phyloP scores from a whole-genome alignment of 2,113 vertebrate species.

The Odontesthes bonariensis region DNA sequence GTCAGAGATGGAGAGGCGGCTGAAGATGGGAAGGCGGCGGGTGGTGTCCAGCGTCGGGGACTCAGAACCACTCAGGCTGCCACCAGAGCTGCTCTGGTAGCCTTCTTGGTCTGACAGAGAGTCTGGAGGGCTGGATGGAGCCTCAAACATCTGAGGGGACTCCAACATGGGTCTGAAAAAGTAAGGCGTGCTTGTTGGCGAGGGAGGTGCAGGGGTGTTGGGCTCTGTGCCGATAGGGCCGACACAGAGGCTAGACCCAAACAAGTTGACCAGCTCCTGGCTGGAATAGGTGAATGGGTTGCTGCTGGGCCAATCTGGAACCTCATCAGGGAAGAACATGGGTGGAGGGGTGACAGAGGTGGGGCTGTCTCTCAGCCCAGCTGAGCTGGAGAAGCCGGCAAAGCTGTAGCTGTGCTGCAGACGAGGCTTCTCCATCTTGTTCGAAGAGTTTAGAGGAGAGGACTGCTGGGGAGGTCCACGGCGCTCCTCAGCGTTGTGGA shows the following conservation, averaged over 20 bases:
- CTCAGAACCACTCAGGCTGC: slow-evolving; percentile 96
- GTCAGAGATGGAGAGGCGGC: slow-evolving; percentile 98
- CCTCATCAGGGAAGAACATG: slow-evolving; percentile 92
- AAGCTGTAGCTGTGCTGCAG: slow-evolving; percentile 99
- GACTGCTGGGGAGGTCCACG: slow-evolving; percentile 87
- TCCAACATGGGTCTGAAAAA: slow-evolving; percentile 94
- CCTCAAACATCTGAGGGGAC: slow-evolving; percentile 93
- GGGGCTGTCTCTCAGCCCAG: slow-evolving; percentile 94
- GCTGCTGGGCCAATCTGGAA: slow-evolving; percentile 93
- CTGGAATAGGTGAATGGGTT: slow-evolving; percentile 99
- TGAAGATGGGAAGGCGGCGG: slow-evolving; percentile 98
- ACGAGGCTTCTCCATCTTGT: slow-evolving; percentile 90
- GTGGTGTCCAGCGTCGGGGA: slow-evolving; percentile 95
- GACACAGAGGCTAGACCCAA: slow-evolving; percentile 89
- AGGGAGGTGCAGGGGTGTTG: slow-evolving; percentile 77
- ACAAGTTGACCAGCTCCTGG: slow-evolving; percentile 98
- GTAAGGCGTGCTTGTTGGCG: slow-evolving; percentile 88
- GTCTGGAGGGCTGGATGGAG: slow-evolving; percentile 94
- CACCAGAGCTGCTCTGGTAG: slow-evolving; percentile 97
- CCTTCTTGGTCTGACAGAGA: slow-evolving; percentile 98
- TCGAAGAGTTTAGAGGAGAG: slow-evolving; percentile 82
- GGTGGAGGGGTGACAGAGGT: slow-evolving; percentile 97
- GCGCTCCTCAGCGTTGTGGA: slow-evolving; percentile 97
- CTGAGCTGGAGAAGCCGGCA: slow-evolving; percentile 91
- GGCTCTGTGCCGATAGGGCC: slow-evolving; percentile 86